Percentiles rank a stretch among this genome's conserved stretches.
Evolutionary conservation across 2,888 invertebrate genomes (phyloP).

Genomic region (Amaurobius ferox): DNA sequence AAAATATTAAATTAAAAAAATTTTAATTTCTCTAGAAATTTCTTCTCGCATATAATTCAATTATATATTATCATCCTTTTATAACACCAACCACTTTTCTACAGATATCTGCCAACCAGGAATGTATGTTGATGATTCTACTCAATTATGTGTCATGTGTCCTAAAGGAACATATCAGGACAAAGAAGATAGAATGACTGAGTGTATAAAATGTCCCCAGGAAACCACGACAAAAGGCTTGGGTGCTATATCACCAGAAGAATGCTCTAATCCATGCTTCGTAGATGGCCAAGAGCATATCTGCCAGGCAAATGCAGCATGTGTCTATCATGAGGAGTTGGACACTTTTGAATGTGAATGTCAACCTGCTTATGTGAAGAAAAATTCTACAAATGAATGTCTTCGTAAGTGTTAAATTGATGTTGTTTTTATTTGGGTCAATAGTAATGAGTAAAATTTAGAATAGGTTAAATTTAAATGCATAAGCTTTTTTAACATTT

Average conservation of each 20-base stretch:
- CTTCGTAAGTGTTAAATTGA: constrained; percentile 79
- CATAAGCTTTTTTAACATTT: too few relatives aligned
- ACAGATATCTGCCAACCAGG: constrained; percentile 80
- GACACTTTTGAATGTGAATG: constrained; percentile 93
- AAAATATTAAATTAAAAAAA: too few relatives aligned
- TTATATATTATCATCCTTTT: neutral
- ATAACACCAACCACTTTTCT: constrained; percentile 68
- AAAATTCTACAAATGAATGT: constrained; percentile 79
- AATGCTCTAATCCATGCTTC: constrained; percentile 94
- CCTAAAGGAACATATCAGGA: constrained; percentile 93
- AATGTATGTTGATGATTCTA: constrained; percentile 88
- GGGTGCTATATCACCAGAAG: constrained; percentile 87
- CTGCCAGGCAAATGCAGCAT: constrained; percentile 91
- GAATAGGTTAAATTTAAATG: too few relatives aligned
- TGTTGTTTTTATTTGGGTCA: too few relatives aligned
- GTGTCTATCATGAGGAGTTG: constrained; percentile 87
- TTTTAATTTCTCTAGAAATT: too few relatives aligned
- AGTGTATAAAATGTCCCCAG: constrained; percentile 90
- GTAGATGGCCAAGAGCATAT: constrained; percentile 84
- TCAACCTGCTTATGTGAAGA: constrained; percentile 86
- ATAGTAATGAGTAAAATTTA: too few relatives aligned
- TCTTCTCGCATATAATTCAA: too few relatives aligned
- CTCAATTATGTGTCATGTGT: constrained; percentile 89
- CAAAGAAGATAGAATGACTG: constrained; percentile 88
- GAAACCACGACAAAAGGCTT: constrained; percentile 91